Percentiles rank a stretch among this genome's conserved stretches.
These are phyloP conservation scores for Seriola quinqueradiata DNA, from an alignment of 2,113 vertebrate species.

Conservation along the genomic window DNA sequence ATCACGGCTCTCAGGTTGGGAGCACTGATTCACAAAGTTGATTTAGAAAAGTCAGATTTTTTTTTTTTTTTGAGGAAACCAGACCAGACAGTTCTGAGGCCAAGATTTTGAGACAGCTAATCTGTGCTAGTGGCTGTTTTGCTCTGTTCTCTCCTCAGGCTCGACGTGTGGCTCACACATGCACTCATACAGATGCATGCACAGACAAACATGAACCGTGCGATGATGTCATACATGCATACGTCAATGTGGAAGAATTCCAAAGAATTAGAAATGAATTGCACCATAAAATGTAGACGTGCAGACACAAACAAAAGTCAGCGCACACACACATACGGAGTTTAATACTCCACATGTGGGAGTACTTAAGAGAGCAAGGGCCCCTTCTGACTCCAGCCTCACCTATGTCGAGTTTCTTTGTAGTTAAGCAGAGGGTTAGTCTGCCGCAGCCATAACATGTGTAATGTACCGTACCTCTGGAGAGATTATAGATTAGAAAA, in stretches of 20 bases:
- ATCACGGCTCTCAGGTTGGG: not conserved
- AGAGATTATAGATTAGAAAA: constrained; percentile 64
- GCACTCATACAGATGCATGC: not conserved
- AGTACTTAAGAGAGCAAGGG: constrained; percentile 44
- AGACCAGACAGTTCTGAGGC: constrained; percentile 16
- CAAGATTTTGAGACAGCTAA: constrained; percentile 17
- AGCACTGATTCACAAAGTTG: not conserved
- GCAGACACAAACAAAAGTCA: constrained; percentile 7
- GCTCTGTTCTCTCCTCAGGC: constrained; percentile 21
- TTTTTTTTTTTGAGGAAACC: constrained; percentile 7
- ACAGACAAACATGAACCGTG: constrained; percentile 2
- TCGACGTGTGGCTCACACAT: not conserved
- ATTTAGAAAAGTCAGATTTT: not conserved
- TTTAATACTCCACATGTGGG: constrained; percentile 53
- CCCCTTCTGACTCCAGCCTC: constrained; percentile 46
- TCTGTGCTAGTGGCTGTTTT: constrained; percentile 18
- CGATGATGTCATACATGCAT: constrained; percentile 9
- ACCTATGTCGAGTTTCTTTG: constrained; percentile 53
- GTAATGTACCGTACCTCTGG: constrained; percentile 57
- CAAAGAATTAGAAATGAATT: constrained; percentile 19
- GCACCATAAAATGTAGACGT: constrained; percentile 31
- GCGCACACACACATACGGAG: not conserved
- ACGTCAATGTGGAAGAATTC: constrained; percentile 15
- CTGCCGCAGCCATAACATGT: constrained; percentile 66
- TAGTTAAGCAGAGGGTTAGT: constrained; percentile 60